A percentile compares a stretch with the other conserved stretches of the same genome.
Conservation (phyloP, 2,888 invertebrate species). For the Sicus ferrugineus region DNA sequence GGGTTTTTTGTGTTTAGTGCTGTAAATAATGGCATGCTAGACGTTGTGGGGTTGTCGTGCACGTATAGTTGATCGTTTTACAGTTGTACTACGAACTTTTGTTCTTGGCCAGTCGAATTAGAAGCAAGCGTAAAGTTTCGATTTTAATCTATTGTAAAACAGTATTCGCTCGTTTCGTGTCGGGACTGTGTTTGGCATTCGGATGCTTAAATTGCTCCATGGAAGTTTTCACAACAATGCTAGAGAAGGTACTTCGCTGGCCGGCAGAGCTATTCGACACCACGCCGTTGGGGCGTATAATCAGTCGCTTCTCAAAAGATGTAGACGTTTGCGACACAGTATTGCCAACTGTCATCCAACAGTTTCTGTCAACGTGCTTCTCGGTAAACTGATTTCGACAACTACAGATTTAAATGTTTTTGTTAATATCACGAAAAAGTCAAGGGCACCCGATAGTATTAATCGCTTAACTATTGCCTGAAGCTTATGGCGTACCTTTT, state of each 20-base stretch:
- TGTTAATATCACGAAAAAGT: neutral
- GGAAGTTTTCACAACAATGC: constrained; percentile 69
- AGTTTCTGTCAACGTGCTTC: constrained; percentile 64
- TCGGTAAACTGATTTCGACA: constrained; percentile 60
- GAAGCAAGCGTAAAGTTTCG: constrained; percentile 19
- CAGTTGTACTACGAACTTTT: constrained; percentile 11
- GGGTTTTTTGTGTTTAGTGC: neutral
- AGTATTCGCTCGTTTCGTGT: constrained; percentile 61
- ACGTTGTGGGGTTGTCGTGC: constrained; percentile 15
- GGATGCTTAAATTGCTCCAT: constrained; percentile 69
- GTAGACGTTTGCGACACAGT: constrained; percentile 69
- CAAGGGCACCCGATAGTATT: neutral
- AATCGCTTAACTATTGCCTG: neutral
- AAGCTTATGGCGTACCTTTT: too few relatives aligned
- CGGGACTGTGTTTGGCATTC: constrained; percentile 62
- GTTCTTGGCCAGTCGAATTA: neutral
- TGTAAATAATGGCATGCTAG: constrained; percentile 33
- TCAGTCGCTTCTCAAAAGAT: constrained; percentile 74
- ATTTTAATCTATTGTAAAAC: constrained; percentile 23
- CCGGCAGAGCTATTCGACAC: constrained; percentile 82
- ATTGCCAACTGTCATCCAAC: constrained; percentile 64
- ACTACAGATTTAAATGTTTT: neutral
- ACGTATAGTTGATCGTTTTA: constrained; percentile 22
- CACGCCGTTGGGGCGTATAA: constrained; percentile 78
- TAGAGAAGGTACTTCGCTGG: constrained; percentile 71